Evolutionary conservation across 2,797 vertebrate genomes (phyloP).

Genomic region (Mallotus villosus): DNA sequence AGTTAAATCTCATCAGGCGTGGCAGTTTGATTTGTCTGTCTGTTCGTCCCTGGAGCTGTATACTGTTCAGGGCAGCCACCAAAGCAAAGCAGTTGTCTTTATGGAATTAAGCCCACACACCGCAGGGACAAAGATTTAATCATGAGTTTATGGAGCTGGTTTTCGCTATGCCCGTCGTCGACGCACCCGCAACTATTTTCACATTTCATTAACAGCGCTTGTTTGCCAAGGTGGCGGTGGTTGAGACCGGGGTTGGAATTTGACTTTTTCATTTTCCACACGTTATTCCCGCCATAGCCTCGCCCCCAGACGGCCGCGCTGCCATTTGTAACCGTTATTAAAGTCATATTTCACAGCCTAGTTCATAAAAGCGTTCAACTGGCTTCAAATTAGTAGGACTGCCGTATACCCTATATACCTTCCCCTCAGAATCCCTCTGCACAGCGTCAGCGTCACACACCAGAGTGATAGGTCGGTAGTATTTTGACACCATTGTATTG

Average conservation of each 20-base stretch:
- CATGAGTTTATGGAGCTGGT: conserved; percentile 68
- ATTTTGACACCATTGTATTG: conserved; percentile 1
- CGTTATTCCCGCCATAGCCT: conserved; percentile 27
- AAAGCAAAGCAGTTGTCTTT: conserved; percentile 47
- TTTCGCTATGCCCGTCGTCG: conserved; percentile 67
- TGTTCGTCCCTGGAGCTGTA: conserved; percentile 30
- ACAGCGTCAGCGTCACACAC: conserved; percentile 19
- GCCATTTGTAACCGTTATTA: conserved; percentile 78
- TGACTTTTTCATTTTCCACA: conserved; percentile 57
- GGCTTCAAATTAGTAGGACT: conserved; percentile 62
- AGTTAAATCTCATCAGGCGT: conserved; percentile 65
- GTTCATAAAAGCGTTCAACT: conserved; percentile 66
- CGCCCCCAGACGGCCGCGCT: conserved; percentile 41
- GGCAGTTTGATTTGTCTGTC: conserved; percentile 37
- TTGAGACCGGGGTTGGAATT: conserved; percentile 55
- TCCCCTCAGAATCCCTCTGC: conserved; percentile 3
- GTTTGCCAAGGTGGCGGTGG: conserved; percentile 65
- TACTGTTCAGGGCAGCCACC: conserved; percentile 23
- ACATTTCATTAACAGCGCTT: conserved; percentile 73
- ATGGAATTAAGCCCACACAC: conserved; percentile 63
- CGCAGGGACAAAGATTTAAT: conserved; percentile 70
- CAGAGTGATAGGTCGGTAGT: conserved; percentile 14
- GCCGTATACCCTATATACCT: conserved; percentile 30
- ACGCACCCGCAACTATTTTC: conserved; percentile 77
- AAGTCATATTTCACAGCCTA: conserved; percentile 70